A percentile compares a stretch with the other conserved stretches of the same genome.
phyloP scores from a whole-genome alignment of 1,140 invertebrate genomes.

The Carposina sasakii region DNA sequence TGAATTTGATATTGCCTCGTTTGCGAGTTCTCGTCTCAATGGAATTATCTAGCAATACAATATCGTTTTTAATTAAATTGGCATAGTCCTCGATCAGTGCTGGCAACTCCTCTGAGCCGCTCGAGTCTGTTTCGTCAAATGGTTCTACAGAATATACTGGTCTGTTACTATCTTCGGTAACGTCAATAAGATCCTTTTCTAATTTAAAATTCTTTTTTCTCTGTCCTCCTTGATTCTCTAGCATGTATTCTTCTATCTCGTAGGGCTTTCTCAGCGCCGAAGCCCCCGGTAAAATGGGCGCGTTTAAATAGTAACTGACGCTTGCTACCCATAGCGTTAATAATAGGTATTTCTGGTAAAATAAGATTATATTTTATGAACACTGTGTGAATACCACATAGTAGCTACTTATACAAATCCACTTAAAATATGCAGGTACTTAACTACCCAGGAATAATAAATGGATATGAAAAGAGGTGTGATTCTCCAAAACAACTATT shows the following conservation, averaged over 20 bases:
- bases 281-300: constrained; percentile 33
- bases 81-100: constrained; percentile 54
- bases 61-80: constrained; percentile 59
- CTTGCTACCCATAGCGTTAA: constrained; percentile 33
- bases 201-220: constrained; percentile 49
- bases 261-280: constrained; percentile 42
- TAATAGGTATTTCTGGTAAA: no score
- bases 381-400: no score
- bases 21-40: constrained; percentile 55
- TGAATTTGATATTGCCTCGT: constrained; percentile 47
- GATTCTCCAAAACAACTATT: no score
- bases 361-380: no score
- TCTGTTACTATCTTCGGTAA: constrained; percentile 24
- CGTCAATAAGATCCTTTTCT: constrained; percentile 34
- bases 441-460: no score
- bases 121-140: constrained; percentile 32
- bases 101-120: constrained; percentile 45
- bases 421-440: no score
- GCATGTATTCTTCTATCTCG: constrained; percentile 36
- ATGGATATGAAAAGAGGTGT: no score
- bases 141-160: constrained; percentile 31
- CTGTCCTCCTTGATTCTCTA: constrained; percentile 47
- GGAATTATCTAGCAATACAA: constrained; percentile 56
- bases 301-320: constrained; percentile 29
- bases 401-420: no score